phyloP scores from a whole-genome alignment of 2,888 invertebrate species.

The Sphaerophoria taeniata region DNA sequence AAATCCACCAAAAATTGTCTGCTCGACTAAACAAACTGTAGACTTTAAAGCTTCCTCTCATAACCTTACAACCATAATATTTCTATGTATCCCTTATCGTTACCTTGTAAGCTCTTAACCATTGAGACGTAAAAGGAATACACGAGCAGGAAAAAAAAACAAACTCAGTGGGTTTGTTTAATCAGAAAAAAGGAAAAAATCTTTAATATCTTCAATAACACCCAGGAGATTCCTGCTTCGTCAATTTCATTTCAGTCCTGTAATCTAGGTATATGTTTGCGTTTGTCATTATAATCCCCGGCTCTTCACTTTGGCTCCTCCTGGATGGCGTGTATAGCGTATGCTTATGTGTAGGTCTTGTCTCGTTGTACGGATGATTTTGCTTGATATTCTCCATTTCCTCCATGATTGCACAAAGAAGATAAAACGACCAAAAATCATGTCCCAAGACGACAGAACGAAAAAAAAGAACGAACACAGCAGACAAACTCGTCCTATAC shows the following conservation, averaged over 20 bases:
- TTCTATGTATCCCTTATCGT: no score
- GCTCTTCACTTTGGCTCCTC: not conserved
- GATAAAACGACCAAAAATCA: conserved; percentile 59
- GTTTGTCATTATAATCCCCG: conserved; percentile 36
- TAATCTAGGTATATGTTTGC: conserved; percentile 46
- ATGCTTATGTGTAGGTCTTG: conserved; percentile 36
- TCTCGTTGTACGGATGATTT: conserved; percentile 53
- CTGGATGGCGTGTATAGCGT: no score
- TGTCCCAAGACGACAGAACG: conserved; percentile 34
- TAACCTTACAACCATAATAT: no score
- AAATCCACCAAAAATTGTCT: no score
- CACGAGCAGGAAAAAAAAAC: not conserved
- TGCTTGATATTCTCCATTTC: conserved; percentile 73
- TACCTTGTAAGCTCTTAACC: no score
- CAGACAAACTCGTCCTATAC: not conserved
- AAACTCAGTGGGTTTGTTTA: conserved; percentile 23
- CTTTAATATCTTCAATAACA: conserved; percentile 48
- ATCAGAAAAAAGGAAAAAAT: conserved; percentile 26
- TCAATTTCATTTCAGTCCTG: conserved; percentile 59
- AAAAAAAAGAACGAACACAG: not conserved
- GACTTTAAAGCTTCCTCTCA: no score
- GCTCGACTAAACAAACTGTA: no score
- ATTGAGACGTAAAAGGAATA: no score
- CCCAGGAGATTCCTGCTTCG: conserved; percentile 59
- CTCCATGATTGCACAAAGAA: conserved; percentile 68